Percentiles rank a stretch among this genome's conserved stretches.
phyloP scores from a whole-genome alignment of 1,140 invertebrate genomes.

The Agrypnia vestita region DNA sequence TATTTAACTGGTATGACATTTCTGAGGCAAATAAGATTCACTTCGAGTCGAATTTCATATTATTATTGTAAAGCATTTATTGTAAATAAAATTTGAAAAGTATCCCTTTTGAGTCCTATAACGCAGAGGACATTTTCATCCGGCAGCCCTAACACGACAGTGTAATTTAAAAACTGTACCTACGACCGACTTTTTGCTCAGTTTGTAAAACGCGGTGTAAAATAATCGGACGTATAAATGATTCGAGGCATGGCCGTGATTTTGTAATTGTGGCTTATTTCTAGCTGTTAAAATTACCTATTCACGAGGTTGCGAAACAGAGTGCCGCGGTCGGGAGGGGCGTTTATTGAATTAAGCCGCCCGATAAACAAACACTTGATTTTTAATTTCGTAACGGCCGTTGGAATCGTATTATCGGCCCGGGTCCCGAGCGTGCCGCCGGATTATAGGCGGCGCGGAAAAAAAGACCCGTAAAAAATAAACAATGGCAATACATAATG shows the following conservation, averaged over 20 bases:
- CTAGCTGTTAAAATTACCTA: constrained; percentile 32
- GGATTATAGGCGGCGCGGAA: constrained; percentile 35
- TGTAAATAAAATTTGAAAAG: too few species aligned
- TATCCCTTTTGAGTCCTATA: too few species aligned
- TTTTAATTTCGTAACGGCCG: constrained; percentile 49
- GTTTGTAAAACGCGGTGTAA: too few species aligned
- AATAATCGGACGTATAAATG: too few species aligned
- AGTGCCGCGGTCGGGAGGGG: constrained; percentile 42
- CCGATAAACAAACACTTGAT: constrained; percentile 54
- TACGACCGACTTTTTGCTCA: too few species aligned
- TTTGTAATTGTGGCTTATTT: constrained; percentile 9
- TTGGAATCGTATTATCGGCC: constrained; percentile 35
- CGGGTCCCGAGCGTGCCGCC: constrained; percentile 33
- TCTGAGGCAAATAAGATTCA: too few species aligned
- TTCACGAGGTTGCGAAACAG: constrained; percentile 41
- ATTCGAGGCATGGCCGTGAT: background rate
- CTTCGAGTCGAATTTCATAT: too few species aligned
- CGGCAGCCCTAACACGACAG: too few species aligned
- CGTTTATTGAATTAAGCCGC: constrained; percentile 52
- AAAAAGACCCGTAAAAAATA: constrained; percentile 52
- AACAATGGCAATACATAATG: constrained; percentile 57
- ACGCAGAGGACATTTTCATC: too few species aligned
- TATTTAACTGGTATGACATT: too few species aligned
- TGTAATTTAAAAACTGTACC: too few species aligned
- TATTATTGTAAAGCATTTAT: too few species aligned